These are phyloP conservation scores for Bursaphelenchus mucronatus DNA, from an alignment of 1,140 invertebrate species.

Conservation along the genomic window DNA sequence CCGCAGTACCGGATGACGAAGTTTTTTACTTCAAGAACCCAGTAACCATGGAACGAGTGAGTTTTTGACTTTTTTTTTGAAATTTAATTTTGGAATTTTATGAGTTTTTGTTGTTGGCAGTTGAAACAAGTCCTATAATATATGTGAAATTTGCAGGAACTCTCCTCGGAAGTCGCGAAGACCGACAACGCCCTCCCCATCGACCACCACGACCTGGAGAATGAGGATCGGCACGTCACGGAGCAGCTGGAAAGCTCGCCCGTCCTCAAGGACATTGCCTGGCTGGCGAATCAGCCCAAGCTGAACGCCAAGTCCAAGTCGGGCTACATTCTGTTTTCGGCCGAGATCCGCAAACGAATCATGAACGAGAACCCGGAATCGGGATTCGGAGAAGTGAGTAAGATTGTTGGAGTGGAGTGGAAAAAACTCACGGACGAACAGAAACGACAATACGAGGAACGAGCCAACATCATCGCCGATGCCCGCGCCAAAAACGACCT, in stretches of 20 bases:
- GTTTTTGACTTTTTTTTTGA: constrained; percentile 29
- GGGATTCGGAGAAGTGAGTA: constrained; percentile 92
- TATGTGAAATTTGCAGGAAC: constrained; percentile 63
- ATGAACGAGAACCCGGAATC: constrained; percentile 85
- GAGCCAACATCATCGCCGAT: constrained; percentile 75
- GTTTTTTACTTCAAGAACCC: constrained; percentile 77
- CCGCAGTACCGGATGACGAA: constrained; percentile 82
- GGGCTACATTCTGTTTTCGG: constrained; percentile 96
- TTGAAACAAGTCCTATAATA: too few species aligned
- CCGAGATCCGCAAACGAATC: constrained; percentile 82
- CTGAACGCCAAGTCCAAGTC: constrained; percentile 70
- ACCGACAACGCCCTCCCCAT: constrained; percentile 65
- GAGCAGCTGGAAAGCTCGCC: constrained; percentile 63
- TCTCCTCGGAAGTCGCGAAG: constrained; percentile 65
- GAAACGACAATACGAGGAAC: constrained; percentile 88
- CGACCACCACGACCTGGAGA: constrained; percentile 67
- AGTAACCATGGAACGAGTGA: constrained; percentile 71
- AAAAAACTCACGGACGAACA: constrained; percentile 77
- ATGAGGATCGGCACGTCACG: constrained; percentile 64
- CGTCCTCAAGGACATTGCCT: constrained; percentile 30
- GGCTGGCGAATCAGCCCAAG: constrained; percentile 54
- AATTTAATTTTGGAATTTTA: too few species aligned
- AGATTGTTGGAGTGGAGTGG: constrained; percentile 95
- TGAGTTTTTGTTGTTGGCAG: too few species aligned
- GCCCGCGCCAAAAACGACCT: constrained; percentile 53